These are phyloP conservation scores for Mirounga angustirostris DNA, from an alignment of 2,113 vertebrate genomes.

Conservation along the genomic window DNA sequence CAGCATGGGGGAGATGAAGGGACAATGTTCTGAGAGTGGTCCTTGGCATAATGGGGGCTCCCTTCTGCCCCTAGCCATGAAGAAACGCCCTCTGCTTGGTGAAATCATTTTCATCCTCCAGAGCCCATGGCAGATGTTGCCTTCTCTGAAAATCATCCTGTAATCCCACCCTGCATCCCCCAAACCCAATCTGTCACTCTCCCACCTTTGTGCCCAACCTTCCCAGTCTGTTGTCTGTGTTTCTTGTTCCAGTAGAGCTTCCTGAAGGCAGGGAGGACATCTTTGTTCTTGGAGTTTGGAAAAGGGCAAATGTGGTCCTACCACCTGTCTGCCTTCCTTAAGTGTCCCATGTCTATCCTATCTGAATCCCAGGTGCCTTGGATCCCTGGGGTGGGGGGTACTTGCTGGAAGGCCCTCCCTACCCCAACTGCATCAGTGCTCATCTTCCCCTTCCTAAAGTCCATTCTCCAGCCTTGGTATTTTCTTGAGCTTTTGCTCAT, in stretches of 20 bases:
- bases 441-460: not conserved
- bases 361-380: not conserved
- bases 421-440: not conserved
- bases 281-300: not conserved
- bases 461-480: not conserved
- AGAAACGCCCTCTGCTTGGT: not conserved
- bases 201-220: not conserved
- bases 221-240: not conserved
- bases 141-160: not conserved
- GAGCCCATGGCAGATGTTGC: not conserved
- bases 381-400: not conserved
- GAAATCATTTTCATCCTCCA: not conserved
- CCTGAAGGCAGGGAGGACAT: not conserved
- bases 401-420: not conserved
- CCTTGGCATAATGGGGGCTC: not conserved
- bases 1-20: not conserved
- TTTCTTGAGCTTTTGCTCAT: not conserved
- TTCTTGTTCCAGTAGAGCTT: not conserved
- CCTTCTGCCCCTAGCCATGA: not conserved
- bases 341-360: not conserved
- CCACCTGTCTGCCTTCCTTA: not conserved
- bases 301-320: not conserved
- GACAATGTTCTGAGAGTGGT: accelerated
- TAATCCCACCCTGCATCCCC: too few relatives aligned
- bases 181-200: not conserved